A percentile compares a stretch with the other conserved stretches of the same genome.
Conservation (phyloP, 2,888 invertebrate genomes). For the Stenolophus ochropezus region DNA sequence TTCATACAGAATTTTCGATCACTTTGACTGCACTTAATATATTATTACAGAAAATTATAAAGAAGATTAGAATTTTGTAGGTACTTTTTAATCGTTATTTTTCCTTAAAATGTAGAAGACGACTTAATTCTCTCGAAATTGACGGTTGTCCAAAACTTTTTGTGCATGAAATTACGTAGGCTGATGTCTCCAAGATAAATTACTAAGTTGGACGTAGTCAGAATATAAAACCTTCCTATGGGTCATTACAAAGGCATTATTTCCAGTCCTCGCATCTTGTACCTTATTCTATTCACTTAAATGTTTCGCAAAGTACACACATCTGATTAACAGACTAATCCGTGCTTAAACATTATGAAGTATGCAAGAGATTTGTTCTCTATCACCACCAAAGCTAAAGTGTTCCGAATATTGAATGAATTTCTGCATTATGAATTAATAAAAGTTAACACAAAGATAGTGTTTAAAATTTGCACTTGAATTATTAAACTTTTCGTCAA, state of each 20-base stretch:
- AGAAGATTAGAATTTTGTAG: too few species aligned
- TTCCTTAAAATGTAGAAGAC: too few species aligned
- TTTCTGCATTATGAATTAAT: neutral
- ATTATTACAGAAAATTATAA: too few species aligned
- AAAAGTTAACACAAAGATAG: neutral
- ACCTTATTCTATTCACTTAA: neutral
- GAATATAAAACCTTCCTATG: constrained; percentile 31
- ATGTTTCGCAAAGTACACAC: neutral
- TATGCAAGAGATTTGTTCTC: constrained; percentile 21
- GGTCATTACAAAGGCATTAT: constrained; percentile 10
- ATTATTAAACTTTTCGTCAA: too few species aligned
- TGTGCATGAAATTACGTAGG: constrained; percentile 40
- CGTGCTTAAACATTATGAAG: constrained; percentile 12
- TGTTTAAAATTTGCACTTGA: too few species aligned
- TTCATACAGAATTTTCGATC: too few species aligned
- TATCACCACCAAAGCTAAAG: neutral
- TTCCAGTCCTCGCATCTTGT: constrained; percentile 14
- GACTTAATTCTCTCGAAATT: too few species aligned
- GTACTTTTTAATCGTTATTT: too few species aligned
- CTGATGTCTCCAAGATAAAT: constrained; percentile 22
- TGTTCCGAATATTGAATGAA: neutral
- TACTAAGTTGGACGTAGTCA: neutral
- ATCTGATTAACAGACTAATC: constrained; percentile 11
- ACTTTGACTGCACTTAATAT: too few species aligned
- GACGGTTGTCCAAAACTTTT: constrained; percentile 7